phyloP scores from a whole-genome alignment of 2,888 invertebrate species.

The Drosophila crucigera region DNA sequence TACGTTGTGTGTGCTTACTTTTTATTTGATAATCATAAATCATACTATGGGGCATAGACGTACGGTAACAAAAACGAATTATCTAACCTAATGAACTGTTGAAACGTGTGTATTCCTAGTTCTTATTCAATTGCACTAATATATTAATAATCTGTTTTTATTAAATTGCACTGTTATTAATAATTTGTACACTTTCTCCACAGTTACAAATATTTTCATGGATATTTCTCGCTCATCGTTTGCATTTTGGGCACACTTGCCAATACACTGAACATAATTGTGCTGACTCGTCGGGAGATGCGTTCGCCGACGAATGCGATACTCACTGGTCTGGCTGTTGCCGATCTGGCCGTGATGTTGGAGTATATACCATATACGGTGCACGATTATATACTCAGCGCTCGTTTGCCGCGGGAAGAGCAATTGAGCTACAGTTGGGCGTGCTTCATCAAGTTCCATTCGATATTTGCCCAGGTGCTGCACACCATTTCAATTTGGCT shows the following conservation, averaged over 20 bases:
- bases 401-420: constrained; percentile 85
- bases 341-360: constrained; percentile 97
- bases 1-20: constrained; percentile 20
- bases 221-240: constrained; percentile 93
- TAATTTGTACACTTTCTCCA: constrained; percentile 57
- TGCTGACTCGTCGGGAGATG: constrained; percentile 96
- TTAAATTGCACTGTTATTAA: not conserved
- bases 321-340: constrained; percentile 94
- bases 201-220: constrained; percentile 91
- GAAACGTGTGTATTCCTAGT: not conserved
- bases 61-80: constrained; percentile 7
- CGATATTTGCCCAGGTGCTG: constrained; percentile 94
- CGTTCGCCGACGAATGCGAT: constrained; percentile 96
- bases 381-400: constrained; percentile 90
- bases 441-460: constrained; percentile 94
- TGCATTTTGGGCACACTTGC: constrained; percentile 96
- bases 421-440: constrained; percentile 91
- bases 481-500: constrained; percentile 97
- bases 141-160: not conserved
- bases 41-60: not conserved
- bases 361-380: constrained; percentile 96
- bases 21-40: constrained; percentile 4
- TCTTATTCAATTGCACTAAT: not conserved
- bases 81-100: constrained; percentile 1
- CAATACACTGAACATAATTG: constrained; percentile 96